These are phyloP conservation scores for Cyanoramphus novaezelandiae DNA, from an alignment of 2,113 vertebrate species.

Conservation along the genomic window DNA sequence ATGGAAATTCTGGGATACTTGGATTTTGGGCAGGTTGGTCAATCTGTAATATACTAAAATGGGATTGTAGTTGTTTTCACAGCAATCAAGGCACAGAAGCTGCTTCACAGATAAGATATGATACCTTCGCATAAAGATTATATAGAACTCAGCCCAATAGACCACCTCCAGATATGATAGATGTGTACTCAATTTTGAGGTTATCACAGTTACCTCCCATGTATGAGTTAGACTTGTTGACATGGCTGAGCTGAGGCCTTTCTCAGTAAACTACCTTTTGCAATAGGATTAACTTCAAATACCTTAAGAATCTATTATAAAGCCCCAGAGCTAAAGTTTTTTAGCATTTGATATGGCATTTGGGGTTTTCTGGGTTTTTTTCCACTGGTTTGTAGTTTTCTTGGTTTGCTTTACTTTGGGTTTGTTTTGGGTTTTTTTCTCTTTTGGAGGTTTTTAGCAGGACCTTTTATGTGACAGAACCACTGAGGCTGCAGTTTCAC, in stretches of 20 bases:
- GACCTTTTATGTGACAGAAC: background rate
- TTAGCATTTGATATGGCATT: background rate
- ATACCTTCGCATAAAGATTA: background rate
- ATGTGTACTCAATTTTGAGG: background rate
- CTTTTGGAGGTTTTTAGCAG: background rate
- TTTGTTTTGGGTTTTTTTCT: no score
- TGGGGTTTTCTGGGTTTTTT: fast-evolving
- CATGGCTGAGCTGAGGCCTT: background rate
- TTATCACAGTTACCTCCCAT: background rate
- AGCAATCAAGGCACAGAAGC: background rate
- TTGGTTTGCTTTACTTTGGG: background rate
- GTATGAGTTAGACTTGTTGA: background rate
- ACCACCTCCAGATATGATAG: background rate
- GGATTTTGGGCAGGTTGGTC: background rate
- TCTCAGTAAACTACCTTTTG: background rate
- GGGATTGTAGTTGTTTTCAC: background rate
- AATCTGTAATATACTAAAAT: background rate
- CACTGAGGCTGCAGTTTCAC: background rate
- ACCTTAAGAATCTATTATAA: background rate
- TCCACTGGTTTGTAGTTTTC: background rate
- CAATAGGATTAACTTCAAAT: background rate
- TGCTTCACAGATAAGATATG: background rate
- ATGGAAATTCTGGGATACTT: background rate
- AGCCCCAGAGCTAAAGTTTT: background rate
- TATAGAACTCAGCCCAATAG: background rate